These are phyloP conservation scores for Neodontobutis hainanensis DNA, from an alignment of 2,113 vertebrate species.

Conservation along the genomic window DNA sequence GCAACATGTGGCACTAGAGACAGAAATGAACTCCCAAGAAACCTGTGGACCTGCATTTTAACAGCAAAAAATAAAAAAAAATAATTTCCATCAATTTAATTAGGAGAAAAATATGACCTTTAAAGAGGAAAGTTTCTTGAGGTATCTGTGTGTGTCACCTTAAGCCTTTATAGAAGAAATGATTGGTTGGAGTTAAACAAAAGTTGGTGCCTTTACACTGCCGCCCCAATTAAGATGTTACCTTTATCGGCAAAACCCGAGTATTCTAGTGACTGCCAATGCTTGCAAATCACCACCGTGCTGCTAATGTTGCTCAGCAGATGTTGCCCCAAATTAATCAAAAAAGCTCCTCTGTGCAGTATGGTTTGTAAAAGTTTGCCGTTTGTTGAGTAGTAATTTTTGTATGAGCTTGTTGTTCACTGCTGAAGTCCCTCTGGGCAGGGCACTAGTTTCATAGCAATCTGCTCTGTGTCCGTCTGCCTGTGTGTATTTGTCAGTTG, in stretches of 20 bases:
- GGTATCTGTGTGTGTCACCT: conserved; percentile 9
- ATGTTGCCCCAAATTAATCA: not conserved
- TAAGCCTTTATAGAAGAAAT: conserved; percentile 10
- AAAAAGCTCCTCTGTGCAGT: not conserved
- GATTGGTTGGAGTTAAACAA: conserved; percentile 4
- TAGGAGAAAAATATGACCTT: conserved; percentile 12
- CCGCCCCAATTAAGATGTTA: conserved; percentile 2
- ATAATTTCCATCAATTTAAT: conserved; percentile 30
- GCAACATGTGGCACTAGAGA: conserved; percentile 16
- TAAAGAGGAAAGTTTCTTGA: not conserved
- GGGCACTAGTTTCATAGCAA: conserved; percentile 58
- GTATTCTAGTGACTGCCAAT: not conserved
- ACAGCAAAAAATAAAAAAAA: not conserved
- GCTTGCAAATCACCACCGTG: not conserved
- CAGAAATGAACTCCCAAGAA: conserved; percentile 16
- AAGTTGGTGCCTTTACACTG: not conserved
- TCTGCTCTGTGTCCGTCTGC: conserved; percentile 40
- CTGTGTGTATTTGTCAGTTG: conserved; percentile 55
- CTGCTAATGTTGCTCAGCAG: not conserved
- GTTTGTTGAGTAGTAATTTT: conserved; percentile 28
- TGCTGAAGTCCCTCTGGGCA: conserved; percentile 50
- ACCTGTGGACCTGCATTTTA: not conserved
- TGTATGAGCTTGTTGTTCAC: conserved; percentile 29
- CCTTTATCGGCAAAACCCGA: not conserved
- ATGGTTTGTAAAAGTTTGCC: not conserved